Base-by-base conservation (phyloP, 2,113 vertebrate genomes). In the Sander vitreus region DNA sequence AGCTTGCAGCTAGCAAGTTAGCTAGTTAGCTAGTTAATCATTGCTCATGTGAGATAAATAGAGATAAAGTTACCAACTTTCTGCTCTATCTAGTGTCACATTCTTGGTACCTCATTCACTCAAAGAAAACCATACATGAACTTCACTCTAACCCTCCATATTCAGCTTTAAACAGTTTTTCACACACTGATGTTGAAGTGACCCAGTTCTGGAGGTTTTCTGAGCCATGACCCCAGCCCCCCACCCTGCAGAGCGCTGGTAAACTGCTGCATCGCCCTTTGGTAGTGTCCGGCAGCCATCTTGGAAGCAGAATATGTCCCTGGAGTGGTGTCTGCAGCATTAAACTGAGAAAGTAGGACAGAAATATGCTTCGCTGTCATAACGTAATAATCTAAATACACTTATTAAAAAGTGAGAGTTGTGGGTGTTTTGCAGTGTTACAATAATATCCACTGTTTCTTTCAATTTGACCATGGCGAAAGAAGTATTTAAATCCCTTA, bases 221-320 rank as follows among this genome's bases (percentile, higher is more conserved):
- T 78, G 73, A 11, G 43, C 93, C 93, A 93, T 0, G 15, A 15
- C 9, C 92, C 93, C 39, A 92, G 77, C 16, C 92, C 93, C 2
- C 12, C 80, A 0, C 2, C 78, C 82, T 89, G 88, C 74, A 92
- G 77, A 21, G 89, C 63, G 1, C 9, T 1, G 7, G 7, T 30
- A 3, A 92, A 92, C 58, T 78, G 85, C 74, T 81, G 78, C 76
- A 82, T 25, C 7, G 84, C 88, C 58, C 77, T 84, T 63, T 93
- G 91, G 78, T 94, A 94, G 10, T 27, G 0, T 9, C 45, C 69
- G 0, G 93, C 91, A 0, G 78, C 57, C 83, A 59, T 66, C 83
- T 93, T 94, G 59, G 54, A 86, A 7, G 30, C 82, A 48, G 25
- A 39, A 57, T 89, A 90, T 0, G 78, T 80, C 10, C 12, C 53